A percentile compares a stretch with the other conserved stretches of the same genome.
Conservation (phyloP, 2,888 invertebrate species). For the Taenaris catops region DNA sequence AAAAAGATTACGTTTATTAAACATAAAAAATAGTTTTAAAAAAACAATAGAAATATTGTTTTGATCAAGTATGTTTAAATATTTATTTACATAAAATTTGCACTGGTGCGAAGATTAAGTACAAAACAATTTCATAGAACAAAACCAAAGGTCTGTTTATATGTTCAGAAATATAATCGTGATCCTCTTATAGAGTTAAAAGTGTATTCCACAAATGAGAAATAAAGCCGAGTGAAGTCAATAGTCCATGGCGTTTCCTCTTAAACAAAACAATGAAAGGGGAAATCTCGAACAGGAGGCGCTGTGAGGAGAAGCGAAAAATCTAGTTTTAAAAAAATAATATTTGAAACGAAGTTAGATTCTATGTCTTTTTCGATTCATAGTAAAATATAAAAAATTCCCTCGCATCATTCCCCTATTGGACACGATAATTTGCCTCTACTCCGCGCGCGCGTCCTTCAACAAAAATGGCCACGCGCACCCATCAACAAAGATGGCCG, state of each 20-base stretch:
- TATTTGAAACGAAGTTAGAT: constrained; percentile 48
- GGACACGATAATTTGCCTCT: constrained; percentile 49
- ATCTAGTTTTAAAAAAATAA: constrained; percentile 49
- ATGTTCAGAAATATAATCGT: too few species aligned
- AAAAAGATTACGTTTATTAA: too few species aligned
- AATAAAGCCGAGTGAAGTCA: constrained; percentile 15
- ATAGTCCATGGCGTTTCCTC: neutral
- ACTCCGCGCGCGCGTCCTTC: constrained; percentile 34
- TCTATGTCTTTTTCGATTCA: constrained; percentile 72
- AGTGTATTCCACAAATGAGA: too few species aligned
- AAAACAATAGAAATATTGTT: too few species aligned
- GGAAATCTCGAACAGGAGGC: constrained; percentile 34
- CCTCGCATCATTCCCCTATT: constrained; percentile 70
- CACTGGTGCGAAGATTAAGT: too few species aligned
- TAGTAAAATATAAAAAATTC: constrained; percentile 77
- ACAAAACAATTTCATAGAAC: too few species aligned
- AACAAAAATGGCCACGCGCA: constrained; percentile 34
- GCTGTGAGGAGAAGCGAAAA: constrained; percentile 55
- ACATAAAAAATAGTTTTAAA: too few species aligned
- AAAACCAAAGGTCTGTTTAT: too few species aligned
- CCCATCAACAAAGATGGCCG: constrained; percentile 22
- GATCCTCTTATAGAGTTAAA: too few species aligned
- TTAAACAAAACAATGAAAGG: constrained; percentile 39
- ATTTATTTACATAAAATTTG: too few species aligned
- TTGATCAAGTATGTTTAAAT: too few species aligned